These are phyloP conservation scores for Unio delphinus DNA, from an alignment of 2,888 invertebrate species.

Conservation along the genomic window DNA sequence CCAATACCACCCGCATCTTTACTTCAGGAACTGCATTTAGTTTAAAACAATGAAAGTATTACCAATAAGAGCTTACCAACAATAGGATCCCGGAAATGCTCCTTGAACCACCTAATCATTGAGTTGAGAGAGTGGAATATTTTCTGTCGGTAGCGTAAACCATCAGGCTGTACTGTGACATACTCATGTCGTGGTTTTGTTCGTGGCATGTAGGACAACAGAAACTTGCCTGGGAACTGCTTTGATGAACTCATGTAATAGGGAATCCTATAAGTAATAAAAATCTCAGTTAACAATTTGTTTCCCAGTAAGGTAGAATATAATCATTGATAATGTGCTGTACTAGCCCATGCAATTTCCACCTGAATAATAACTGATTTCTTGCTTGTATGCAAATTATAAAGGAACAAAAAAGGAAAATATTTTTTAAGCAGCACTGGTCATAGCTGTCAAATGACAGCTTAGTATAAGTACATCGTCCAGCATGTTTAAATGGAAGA, in stretches of 20 bases:
- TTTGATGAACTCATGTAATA: slow-evolving; percentile 63
- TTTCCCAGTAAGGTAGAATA: no score
- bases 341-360: background rate
- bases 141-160: slow-evolving; percentile 87
- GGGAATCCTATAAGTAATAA: slow-evolving; percentile 63
- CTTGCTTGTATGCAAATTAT: background rate
- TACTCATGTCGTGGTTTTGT: slow-evolving; percentile 91
- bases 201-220: slow-evolving; percentile 93
- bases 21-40: no score
- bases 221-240: slow-evolving; percentile 79
- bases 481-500: no score
- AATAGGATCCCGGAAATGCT: slow-evolving; percentile 91
- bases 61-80: slow-evolving; percentile 49
- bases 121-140: slow-evolving; percentile 86
- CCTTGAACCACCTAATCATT: slow-evolving; percentile 96
- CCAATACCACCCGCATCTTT: no score
- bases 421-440: no score
- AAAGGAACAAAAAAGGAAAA: no score
- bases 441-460: no score
- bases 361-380: background rate
- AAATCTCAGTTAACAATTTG: no score
- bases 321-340: no score
- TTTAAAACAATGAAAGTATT: background rate
- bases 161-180: slow-evolving; percentile 91
- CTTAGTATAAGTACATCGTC: no score